A percentile compares a stretch with the other conserved stretches of the same genome.
Conservation (phyloP, 2,888 invertebrate genomes). For the Bombylius major region DNA sequence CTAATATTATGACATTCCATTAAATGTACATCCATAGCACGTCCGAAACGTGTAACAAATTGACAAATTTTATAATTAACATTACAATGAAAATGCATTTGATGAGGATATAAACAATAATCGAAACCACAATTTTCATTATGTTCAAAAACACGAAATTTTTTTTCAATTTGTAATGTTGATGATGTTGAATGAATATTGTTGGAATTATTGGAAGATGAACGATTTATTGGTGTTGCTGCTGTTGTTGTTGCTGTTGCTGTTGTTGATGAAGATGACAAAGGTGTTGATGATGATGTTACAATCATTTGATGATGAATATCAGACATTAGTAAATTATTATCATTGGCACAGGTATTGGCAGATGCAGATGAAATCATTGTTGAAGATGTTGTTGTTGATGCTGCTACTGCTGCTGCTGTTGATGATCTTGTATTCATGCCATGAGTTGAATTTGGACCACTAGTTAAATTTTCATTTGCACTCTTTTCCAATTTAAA, state of each 20-base stretch:
- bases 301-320: conserved; percentile 17
- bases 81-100: conserved; percentile 76
- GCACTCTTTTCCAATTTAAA: conserved; percentile 72
- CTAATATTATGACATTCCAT: conserved; percentile 63
- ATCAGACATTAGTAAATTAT: conserved; percentile 18
- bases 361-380: conserved; percentile 9
- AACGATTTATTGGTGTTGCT: background rate
- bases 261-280: conserved; percentile 8
- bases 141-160: conserved; percentile 10
- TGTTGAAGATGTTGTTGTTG: conserved; percentile 9
- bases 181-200: conserved; percentile 12
- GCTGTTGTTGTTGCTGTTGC: conserved; percentile 5
- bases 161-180: conserved; percentile 10
- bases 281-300: background rate
- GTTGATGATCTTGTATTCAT: conserved; percentile 2
- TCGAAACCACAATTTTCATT: conserved; percentile 58
- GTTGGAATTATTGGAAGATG: background rate
- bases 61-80: conserved; percentile 52
- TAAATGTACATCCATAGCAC: conserved; percentile 67
- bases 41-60: conserved; percentile 67
- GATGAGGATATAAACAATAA: conserved; percentile 54
- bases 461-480: conserved; percentile 20
- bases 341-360: conserved; percentile 10
- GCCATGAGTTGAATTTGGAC: background rate
- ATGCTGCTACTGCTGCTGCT: conserved; percentile 2